Evolutionary conservation across 2,113 vertebrate genomes (phyloP), one percentile per base, ranked within the genome.

Genomic region (Lepidothrix coronata): DNA sequence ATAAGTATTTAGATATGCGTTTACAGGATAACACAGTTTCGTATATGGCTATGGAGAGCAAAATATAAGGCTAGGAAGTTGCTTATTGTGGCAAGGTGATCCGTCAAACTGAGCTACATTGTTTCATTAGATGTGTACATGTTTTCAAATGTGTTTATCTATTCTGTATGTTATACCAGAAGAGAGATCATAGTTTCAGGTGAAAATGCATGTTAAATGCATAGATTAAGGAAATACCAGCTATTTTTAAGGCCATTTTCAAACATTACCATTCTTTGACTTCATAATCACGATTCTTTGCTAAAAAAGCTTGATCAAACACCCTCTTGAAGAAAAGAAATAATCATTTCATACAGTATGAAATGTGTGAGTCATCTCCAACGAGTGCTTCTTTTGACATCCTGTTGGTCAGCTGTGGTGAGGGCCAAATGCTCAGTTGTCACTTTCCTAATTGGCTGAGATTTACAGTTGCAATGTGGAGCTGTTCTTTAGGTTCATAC

Each of bases 131-230:
- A 0, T 23, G 4, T 46, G 3, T 81, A 8, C 20, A 1, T 68
- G 6, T 58, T 44, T 73, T 52, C 6, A 61, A 21, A 23, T 46
- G 2, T 37, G 4, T 25, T 2, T 77, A 3, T 76, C 6, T 44
- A 13, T 48, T 49, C 4, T 23, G 2, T 33, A 1, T 63, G 3
- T 46, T 79, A 8, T 6, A 51, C 9, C 1, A 1, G 16, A 57
- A 31, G 18, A 57, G 39, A 52, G 24, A 22, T 61, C 6, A 16
- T 31, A 18, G n/a, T 52, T 83, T 80, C 17, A n/a, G 57, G 14
- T 88, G 19, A 41, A 73, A 73, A 23, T 44, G 0, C 25, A 1
- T 52, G 12, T 76, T 71, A 71, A 59, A 18, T 52, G 23, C 0
- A 0, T 49, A 68, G 35, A 27, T 63, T 20, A 68, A 52, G 31